Base-by-base conservation (phyloP, 1,140 invertebrate genomes). In the Contarinia nasturtii region DNA sequence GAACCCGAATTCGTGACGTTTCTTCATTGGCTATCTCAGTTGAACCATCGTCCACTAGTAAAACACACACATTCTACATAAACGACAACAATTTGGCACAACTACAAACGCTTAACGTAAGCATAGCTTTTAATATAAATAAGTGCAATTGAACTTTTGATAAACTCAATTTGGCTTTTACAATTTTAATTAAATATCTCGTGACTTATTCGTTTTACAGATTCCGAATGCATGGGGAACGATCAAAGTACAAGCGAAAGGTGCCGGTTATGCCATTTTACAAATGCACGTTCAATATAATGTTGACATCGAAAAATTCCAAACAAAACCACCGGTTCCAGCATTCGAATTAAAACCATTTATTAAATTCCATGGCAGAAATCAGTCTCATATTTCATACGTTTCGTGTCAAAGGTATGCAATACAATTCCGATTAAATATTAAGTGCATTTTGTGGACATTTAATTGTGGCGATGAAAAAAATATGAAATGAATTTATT, bases 271-370 rank as follows among this genome's bases (percentile, higher is more conserved):
- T 61, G 90, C 90, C 2, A 82, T 93, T 53, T 68, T 92, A 37
- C 88, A 96, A 68, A 80, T 95, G 76, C 81, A 83, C 42, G 86
- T 92, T n/a, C 84, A 90, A 57, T 93, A 94, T 61, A 92, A 94
- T 67, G 88, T 96, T 21, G 90, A 95, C 62, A 80, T 82, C 52
- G 61, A 70, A n/a, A 74, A 75, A 57, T 88, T 89, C 67, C 80
- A 92, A 62, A 92, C 86, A 2, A 66, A 76, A 50, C 88, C 90
- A 17, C 86, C 89, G 5, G 69, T 84, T 33, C 68, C 68, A 38
- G 73, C 89, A 4, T 92, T 92, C 61, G 72, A 77, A 47, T 66
- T 90, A 45, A 57, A 70, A 38, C 77, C 82, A 0, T 72, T 72
- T 51, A 77, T 81, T 15, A 70, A 77, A 53, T 91, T 83, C 65